phyloP scores from a whole-genome alignment of 1,140 invertebrate genomes.

The Hypothenemus hampei region DNA sequence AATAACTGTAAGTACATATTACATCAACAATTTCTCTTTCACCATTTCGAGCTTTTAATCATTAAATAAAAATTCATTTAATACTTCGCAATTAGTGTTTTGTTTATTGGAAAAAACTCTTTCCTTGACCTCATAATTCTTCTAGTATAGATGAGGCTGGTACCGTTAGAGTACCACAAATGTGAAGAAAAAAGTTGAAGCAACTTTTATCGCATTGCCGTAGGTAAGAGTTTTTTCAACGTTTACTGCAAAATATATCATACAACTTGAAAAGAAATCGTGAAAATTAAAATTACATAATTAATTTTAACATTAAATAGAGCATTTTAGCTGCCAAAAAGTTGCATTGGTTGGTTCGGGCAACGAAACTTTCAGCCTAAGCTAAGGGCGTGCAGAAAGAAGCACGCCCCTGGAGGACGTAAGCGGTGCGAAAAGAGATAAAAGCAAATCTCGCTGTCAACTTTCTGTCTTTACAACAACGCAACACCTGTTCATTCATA shows the following conservation, averaged over 20 bases:
- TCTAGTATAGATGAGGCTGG: slow-evolving; percentile 10
- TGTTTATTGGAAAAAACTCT: neutral
- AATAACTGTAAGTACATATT: slow-evolving; percentile 65
- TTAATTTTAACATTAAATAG: too few relatives aligned
- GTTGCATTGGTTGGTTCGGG: too few relatives aligned
- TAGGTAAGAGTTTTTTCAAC: too few relatives aligned
- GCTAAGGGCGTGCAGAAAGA: too few relatives aligned
- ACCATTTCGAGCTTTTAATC: neutral
- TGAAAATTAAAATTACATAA: too few relatives aligned
- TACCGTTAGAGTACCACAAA: slow-evolving; percentile 24
- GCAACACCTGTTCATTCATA: slow-evolving; percentile 41
- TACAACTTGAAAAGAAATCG: too few relatives aligned
- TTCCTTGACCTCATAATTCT: slow-evolving; percentile 18
- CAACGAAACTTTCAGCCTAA: too few relatives aligned
- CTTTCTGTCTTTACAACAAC: slow-evolving; percentile 29
- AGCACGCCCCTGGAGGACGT: slow-evolving; percentile 14
- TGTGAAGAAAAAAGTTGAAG: slow-evolving; percentile 16
- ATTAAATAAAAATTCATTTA: neutral
- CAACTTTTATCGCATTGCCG: slow-evolving; percentile 11
- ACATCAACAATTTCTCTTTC: neutral
- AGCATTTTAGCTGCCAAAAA: too few relatives aligned
- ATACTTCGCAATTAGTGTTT: too few relatives aligned
- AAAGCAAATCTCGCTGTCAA: slow-evolving; percentile 27
- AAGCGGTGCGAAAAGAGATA: slow-evolving; percentile 18
- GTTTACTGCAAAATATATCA: too few relatives aligned